These are phyloP conservation scores for Nephrotoma guestfalica DNA, from an alignment of 2,888 invertebrate genomes.

Conservation along the genomic window DNA sequence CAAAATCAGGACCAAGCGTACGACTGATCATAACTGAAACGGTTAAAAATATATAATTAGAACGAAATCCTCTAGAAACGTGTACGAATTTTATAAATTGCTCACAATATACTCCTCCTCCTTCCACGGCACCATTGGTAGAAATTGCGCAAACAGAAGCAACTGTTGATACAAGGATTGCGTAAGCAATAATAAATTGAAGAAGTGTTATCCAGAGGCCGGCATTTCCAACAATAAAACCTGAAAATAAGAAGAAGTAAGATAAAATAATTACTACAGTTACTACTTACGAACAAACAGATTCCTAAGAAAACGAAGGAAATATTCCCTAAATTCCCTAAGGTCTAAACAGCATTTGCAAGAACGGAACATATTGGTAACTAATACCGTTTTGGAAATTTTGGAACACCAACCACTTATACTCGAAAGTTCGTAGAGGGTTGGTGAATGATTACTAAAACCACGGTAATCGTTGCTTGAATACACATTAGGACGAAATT, in stretches of 20 bases:
- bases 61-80: neutral
- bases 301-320: no score
- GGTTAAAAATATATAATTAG: neutral
- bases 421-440: no score
- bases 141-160: constrained; percentile 97
- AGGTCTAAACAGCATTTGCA: no score
- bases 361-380: no score
- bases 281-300: neutral
- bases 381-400: no score
- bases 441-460: no score
- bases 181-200: constrained; percentile 85
- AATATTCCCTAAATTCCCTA: no score
- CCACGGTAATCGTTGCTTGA: no score
- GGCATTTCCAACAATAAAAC: constrained; percentile 92
- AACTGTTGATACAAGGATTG: constrained; percentile 90
- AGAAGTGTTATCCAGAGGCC: constrained; percentile 74
- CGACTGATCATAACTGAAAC: constrained; percentile 93
- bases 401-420: no score
- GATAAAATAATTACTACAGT: no score
- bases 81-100: neutral
- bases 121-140: constrained; percentile 97
- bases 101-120: constrained; percentile 98
- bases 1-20: constrained; percentile 96
- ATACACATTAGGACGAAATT: no score
- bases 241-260: constrained; percentile 50